Conservation (phyloP, 53 echinoderm and acorn worm species). For the Antedon mediterranea region DNA sequence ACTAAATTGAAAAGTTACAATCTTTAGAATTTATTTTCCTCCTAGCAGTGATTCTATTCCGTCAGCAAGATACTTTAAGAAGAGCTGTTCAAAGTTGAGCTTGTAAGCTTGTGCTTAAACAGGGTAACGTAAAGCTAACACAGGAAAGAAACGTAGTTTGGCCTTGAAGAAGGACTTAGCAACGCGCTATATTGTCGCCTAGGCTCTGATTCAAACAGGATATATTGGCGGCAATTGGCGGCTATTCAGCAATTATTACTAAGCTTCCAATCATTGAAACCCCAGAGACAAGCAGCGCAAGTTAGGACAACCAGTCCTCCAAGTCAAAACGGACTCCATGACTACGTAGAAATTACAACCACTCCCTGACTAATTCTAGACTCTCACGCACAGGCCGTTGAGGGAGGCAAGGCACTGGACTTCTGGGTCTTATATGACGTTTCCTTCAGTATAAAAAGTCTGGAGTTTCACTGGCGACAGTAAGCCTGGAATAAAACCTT, state of each 20-base stretch:
- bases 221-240: conserved; percentile 1
- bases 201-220: conserved; percentile 1
- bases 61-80: not conserved
- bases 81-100: not conserved
- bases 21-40: not conserved
- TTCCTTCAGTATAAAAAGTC: not conserved
- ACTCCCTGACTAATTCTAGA: not conserved
- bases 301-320: not conserved
- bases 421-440: not conserved
- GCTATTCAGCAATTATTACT: conserved; percentile 1
- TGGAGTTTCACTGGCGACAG: not conserved
- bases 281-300: not conserved
- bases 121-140: not conserved
- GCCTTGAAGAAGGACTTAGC: not conserved
- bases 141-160: conserved; percentile 1
- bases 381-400: not conserved
- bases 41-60: not conserved
- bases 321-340: conserved; percentile 1
- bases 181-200: not conserved
- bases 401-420: not conserved
- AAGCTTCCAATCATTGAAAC: not conserved
- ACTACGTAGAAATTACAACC: not conserved
- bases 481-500: not conserved
- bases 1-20: not conserved
- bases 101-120: not conserved